Evolutionary conservation across 2,888 invertebrate genomes (phyloP).

Genomic region (Epistrophe eligans): DNA sequence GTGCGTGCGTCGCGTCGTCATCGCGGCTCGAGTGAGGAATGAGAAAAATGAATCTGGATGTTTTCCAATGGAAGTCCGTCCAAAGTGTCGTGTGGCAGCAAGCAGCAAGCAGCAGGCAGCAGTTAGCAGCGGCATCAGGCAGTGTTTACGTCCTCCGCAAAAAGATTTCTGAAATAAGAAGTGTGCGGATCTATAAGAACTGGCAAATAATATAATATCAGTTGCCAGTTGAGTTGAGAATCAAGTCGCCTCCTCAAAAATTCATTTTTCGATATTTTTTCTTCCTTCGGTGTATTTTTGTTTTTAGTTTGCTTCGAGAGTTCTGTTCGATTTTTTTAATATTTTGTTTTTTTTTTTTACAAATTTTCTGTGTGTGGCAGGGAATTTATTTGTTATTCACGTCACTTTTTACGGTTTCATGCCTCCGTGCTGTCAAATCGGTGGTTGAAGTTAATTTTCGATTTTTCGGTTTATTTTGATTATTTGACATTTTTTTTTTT

Average conservation of each 20-base stretch:
- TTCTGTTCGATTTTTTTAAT: constrained; percentile 36
- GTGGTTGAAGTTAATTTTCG: constrained; percentile 69
- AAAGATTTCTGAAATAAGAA: constrained; percentile 36
- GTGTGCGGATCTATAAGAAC: constrained; percentile 43
- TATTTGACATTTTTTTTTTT: constrained; percentile 55
- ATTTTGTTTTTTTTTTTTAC: background rate
- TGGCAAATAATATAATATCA: constrained; percentile 43
- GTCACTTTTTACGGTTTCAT: constrained; percentile 67
- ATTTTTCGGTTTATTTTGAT: constrained; percentile 61
- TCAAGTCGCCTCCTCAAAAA: constrained; percentile 65
- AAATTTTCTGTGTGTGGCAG: constrained; percentile 44
- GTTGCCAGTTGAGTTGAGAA: constrained; percentile 25
- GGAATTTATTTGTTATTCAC: constrained; percentile 70
- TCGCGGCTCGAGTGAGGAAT: background rate
- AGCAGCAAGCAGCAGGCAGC: too few relatives aligned
- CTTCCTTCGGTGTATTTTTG: constrained; percentile 40
- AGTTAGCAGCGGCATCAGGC: background rate
- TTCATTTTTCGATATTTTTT: constrained; percentile 56
- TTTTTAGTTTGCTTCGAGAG: constrained; percentile 28
- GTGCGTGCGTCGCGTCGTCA: constrained; percentile 6
- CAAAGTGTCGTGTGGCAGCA: constrained; percentile 68
- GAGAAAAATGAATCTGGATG: constrained; percentile 49
- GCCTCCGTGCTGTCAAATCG: constrained; percentile 70
- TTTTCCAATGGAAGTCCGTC: constrained; percentile 51
- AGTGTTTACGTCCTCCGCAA: constrained; percentile 63